These are phyloP conservation scores for Leptopilina clavipes DNA, from an alignment of 1,140 invertebrate genomes.

Conservation along the genomic window DNA sequence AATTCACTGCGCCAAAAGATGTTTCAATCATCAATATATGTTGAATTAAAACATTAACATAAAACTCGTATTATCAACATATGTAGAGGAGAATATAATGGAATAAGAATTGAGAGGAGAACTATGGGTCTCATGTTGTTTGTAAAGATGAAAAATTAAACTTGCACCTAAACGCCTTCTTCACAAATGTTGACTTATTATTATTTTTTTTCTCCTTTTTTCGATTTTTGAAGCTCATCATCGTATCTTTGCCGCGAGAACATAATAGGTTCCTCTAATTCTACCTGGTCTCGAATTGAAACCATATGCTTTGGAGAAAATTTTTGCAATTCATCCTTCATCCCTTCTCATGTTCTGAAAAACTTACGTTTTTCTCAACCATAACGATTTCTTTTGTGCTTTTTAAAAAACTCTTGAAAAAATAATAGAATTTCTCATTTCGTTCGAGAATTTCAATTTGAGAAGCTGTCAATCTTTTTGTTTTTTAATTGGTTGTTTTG, in stretches of 20 bases:
- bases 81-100: constrained; percentile 43
- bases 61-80: constrained; percentile 51
- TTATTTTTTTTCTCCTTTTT: constrained; percentile 55
- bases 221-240: constrained; percentile 45
- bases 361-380: constrained; percentile 26
- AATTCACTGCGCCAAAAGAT: constrained; percentile 37
- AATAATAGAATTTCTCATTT: no score
- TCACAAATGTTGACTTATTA: constrained; percentile 10
- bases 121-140: constrained; percentile 43
- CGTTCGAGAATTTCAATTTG: no score
- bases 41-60: constrained; percentile 68
- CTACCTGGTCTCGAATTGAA: constrained; percentile 38
- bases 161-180: not conserved
- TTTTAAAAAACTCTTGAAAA: not conserved
- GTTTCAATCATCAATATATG: constrained; percentile 58
- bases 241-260: no score
- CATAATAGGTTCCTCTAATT: constrained; percentile 16
- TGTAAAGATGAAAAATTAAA: constrained; percentile 67
- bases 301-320: not conserved
- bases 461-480: no score
- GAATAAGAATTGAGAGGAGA: constrained; percentile 42
- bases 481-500: no score
- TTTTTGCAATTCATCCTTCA: constrained; percentile 56
- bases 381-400: not conserved
- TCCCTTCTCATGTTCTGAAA: constrained; percentile 37